Percentiles rank a stretch among this genome's conserved stretches.
Conservation (phyloP, 2,888 invertebrate species). For the Drosophila kambysellisi region DNA sequence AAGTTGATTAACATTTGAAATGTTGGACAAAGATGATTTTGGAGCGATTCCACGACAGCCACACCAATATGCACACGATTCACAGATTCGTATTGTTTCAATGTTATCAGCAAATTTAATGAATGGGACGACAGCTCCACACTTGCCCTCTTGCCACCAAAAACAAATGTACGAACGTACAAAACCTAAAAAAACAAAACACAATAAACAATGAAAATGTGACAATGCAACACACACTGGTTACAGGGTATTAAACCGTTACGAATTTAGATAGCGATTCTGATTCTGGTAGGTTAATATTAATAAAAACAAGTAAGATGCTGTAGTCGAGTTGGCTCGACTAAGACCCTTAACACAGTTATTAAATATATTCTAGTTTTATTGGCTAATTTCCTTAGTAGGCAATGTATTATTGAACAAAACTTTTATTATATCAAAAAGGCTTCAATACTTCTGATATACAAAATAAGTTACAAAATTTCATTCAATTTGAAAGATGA, state of each 20-base stretch:
- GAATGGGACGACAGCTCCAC: not conserved
- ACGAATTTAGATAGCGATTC: not conserved
- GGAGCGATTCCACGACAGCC: not conserved
- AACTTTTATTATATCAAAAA: no score
- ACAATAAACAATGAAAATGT: not conserved
- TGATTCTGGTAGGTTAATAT: no score
- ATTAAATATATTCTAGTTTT: no score
- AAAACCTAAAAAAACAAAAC: not conserved
- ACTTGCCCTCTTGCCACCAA: not conserved
- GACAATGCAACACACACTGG: not conserved
- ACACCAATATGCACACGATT: slow-evolving; percentile 6
- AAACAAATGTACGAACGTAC: not conserved
- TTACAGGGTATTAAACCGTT: not conserved
- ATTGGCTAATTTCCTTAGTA: no score
- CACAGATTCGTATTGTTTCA: not conserved
- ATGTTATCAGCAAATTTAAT: not conserved
- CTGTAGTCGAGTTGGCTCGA: no score
- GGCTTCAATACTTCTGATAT: no score
- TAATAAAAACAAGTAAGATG: no score
- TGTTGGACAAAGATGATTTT: not conserved
- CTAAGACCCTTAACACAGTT: no score
- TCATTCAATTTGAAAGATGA: no score
- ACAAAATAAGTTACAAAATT: no score
- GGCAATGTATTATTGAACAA: no score
- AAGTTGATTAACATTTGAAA: no score